Evolutionary conservation across 2,797 vertebrate species (phyloP).

Genomic region (Sparidentex hasta): DNA sequence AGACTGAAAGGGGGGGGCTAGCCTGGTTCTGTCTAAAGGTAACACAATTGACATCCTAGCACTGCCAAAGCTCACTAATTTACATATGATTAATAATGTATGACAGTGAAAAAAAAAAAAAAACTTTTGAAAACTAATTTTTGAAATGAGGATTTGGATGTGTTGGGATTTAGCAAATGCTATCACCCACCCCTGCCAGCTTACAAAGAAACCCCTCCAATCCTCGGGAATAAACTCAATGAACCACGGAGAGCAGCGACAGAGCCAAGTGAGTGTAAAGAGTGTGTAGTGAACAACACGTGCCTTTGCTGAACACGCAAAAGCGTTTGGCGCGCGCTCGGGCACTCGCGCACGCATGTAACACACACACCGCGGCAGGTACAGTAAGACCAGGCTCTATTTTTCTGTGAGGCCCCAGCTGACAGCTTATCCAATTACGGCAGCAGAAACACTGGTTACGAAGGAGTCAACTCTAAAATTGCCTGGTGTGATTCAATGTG

Average conservation of each 20-base stretch:
- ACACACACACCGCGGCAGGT: constrained; percentile 9
- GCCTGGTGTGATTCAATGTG: constrained; percentile 61
- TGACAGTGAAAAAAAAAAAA: not conserved
- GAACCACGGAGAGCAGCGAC: not conserved
- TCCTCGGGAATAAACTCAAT: not conserved
- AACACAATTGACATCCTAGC: not conserved
- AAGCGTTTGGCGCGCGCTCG: not conserved
- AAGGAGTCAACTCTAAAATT: constrained; percentile 62
- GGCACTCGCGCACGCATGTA: not conserved
- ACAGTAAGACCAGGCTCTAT: constrained; percentile 20
- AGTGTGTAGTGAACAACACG: not conserved
- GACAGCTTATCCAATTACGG: constrained; percentile 72
- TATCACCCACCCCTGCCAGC: not conserved
- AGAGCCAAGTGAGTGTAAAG: not conserved
- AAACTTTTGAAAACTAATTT: not conserved
- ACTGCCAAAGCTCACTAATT: not conserved
- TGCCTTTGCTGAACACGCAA: constrained; percentile 1
- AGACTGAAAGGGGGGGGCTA: not conserved
- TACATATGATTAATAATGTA: not conserved
- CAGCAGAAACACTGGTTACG: constrained; percentile 52
- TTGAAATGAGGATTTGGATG: not conserved
- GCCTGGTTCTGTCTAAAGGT: not conserved
- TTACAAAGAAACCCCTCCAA: not conserved
- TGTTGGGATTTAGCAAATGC: not conserved
- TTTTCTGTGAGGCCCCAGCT: constrained; percentile 34